phyloP scores from a whole-genome alignment of 1,140 invertebrate species.

The Pseudomyrmex dendroicus region DNA sequence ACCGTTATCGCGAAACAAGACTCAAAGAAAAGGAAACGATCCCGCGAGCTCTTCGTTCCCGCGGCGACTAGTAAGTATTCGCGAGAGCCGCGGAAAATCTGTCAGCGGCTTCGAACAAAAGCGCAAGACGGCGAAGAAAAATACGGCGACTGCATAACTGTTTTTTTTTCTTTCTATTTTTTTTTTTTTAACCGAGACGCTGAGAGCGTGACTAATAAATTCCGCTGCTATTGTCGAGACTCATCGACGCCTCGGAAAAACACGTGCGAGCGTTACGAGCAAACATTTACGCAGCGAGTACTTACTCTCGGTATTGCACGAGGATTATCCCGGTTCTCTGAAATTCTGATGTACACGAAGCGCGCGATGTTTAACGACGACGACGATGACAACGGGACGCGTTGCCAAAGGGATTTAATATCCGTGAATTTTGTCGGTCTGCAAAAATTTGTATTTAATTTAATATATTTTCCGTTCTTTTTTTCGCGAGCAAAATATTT shows the following conservation, averaged over 20 bases:
- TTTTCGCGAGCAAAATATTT: too few relatives aligned
- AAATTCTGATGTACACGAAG: neutral
- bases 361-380: too few relatives aligned
- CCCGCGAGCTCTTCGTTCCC: neutral
- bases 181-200: neutral
- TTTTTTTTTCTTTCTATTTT: too few relatives aligned
- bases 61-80: neutral
- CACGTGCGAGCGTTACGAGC: neutral
- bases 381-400: too few relatives aligned
- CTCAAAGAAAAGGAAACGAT: neutral
- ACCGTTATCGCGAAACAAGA: neutral
- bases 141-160: neutral
- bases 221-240: neutral
- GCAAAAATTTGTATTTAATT: too few relatives aligned
- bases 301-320: neutral
- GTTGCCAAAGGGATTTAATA: too few relatives aligned
- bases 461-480: too few relatives aligned
- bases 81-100: neutral
- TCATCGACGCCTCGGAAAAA: constrained; percentile 3
- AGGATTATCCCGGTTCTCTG: too few relatives aligned
- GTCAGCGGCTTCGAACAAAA: neutral
- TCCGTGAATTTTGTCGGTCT: too few relatives aligned
- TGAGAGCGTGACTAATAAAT: constrained; percentile 17
- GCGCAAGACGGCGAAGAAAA: too few relatives aligned
- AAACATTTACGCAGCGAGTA: neutral